These are phyloP conservation scores for Tragelaphus strepsiceros DNA, from an alignment of 2,113 vertebrate species.

Conservation along the genomic window DNA sequence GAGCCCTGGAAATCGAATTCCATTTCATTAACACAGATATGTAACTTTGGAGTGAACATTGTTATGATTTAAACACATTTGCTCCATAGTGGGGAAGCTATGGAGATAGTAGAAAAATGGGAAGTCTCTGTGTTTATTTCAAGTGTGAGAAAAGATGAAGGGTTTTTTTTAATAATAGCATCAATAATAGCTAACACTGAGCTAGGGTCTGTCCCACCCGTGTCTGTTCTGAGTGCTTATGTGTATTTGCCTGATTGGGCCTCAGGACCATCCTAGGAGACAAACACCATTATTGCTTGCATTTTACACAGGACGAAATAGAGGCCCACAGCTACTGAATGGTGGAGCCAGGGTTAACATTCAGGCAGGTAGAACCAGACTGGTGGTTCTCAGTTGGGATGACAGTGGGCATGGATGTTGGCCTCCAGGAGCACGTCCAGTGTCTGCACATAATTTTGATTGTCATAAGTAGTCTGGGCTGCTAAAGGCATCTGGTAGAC, in stretches of 20 bases:
- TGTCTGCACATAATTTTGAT: neutral
- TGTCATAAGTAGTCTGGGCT: neutral
- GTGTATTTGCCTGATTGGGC: neutral
- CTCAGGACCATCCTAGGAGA: neutral
- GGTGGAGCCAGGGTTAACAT: neutral
- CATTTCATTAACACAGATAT: slow-evolving; percentile 52
- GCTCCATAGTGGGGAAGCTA: neutral
- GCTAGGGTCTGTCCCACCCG: neutral
- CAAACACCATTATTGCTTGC: neutral
- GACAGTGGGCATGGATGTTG: neutral
- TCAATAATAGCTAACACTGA: neutral
- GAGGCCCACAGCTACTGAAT: neutral
- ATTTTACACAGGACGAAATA: neutral
- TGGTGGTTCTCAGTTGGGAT: neutral
- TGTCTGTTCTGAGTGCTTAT: neutral
- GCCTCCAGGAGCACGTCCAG: neutral
- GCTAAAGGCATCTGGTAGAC: neutral
- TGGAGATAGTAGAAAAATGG: neutral
- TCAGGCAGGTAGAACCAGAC: neutral
- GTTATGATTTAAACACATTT: slow-evolving; percentile 47
- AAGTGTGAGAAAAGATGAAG: neutral
- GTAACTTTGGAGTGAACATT: slow-evolving; percentile 24
- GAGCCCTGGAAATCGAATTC: slow-evolving; percentile 58
- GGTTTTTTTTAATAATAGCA: neutral
- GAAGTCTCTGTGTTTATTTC: neutral